Percentiles rank a stretch among this genome's conserved stretches.
phyloP scores from a whole-genome alignment of 1,140 invertebrate species.

The Lithobius niger region DNA sequence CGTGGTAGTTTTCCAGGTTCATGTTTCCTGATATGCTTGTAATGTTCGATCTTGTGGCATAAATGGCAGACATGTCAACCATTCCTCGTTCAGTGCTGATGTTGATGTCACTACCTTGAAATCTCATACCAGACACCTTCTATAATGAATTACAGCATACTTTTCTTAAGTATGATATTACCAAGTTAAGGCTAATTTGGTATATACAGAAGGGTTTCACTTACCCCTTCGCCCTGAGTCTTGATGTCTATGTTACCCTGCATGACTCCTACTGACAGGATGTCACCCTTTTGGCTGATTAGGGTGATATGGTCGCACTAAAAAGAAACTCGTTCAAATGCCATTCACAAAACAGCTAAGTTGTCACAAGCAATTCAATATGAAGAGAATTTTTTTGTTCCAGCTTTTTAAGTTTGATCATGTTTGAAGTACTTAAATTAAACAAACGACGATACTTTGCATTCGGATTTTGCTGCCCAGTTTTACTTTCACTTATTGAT shows the following conservation, averaged over 20 bases:
- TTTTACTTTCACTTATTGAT: too few species aligned
- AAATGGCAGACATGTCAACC: background rate
- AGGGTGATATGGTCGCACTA: background rate
- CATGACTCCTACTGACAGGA: background rate
- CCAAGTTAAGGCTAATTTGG: too few species aligned
- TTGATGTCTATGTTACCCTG: background rate
- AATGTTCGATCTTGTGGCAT: background rate
- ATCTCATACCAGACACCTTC: background rate
- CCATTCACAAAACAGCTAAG: too few species aligned
- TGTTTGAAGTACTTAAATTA: too few species aligned
- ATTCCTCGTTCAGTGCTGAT: background rate
- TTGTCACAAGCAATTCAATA: too few species aligned
- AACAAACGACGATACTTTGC: too few species aligned
- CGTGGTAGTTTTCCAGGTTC: constrained; percentile 1
- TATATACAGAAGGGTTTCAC: too few species aligned
- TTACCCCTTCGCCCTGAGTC: background rate
- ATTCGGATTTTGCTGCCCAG: too few species aligned
- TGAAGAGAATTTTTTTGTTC: too few species aligned
- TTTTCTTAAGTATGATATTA: background rate
- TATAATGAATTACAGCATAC: background rate
- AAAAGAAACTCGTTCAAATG: too few species aligned
- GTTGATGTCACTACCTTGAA: background rate
- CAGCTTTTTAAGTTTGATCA: too few species aligned
- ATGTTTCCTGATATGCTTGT: background rate
- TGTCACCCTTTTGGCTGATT: background rate